Conservation (phyloP, 2,113 vertebrate genomes). For the Hyaena hyaena region DNA sequence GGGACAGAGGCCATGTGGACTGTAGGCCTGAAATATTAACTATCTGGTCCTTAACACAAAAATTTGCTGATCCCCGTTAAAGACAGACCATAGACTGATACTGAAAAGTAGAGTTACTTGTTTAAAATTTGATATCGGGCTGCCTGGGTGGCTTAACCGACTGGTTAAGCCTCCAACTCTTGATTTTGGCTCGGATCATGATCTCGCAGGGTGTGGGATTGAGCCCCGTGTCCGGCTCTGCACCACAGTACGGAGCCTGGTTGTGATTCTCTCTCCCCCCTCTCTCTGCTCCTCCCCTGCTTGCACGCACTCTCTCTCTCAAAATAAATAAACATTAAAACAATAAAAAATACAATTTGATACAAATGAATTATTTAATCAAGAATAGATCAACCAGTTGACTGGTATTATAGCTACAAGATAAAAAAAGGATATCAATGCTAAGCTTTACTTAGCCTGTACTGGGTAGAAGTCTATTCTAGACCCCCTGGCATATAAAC, state of each 20-base stretch:
- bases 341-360: too few species aligned
- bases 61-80: background rate
- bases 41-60: background rate
- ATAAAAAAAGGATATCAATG: background rate
- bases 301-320: too few species aligned
- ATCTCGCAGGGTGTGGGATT: too few species aligned
- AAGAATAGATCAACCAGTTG: background rate
- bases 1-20: background rate
- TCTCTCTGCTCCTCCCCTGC: too few species aligned
- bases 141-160: too few species aligned
- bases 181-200: too few species aligned
- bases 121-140: background rate
- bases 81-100: background rate
- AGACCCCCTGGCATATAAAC: background rate
- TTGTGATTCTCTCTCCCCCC: too few species aligned
- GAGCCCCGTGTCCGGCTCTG: too few species aligned
- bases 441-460: rapidly evolving
- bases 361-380: background rate
- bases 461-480: background rate
- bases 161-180: too few species aligned
- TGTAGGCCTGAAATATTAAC: background rate
- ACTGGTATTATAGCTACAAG: background rate
- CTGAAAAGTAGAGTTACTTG: background rate
- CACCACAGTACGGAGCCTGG: too few species aligned
- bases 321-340: too few species aligned